Conservation (phyloP, 2,113 vertebrate species). For the Nothoprocta perdicaria region DNA sequence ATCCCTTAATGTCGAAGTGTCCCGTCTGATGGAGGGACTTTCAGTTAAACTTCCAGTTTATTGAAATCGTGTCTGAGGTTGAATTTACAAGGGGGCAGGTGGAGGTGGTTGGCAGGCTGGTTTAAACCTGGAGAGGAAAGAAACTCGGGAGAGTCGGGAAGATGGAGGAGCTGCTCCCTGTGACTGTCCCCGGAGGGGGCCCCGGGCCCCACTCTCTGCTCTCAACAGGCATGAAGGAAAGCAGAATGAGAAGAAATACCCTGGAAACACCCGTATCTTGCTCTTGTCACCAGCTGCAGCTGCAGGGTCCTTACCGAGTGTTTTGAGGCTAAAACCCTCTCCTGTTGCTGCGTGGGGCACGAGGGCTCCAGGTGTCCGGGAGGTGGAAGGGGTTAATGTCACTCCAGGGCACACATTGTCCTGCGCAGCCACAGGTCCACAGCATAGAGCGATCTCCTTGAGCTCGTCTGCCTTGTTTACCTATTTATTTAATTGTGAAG, state of each 20-base stretch:
- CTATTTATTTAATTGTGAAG: background rate
- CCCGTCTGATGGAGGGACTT: background rate
- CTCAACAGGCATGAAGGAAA: background rate
- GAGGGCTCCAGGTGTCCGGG: rapidly evolving
- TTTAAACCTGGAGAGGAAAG: background rate
- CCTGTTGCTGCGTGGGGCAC: background rate
- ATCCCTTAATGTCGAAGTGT: background rate
- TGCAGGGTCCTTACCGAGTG: background rate
- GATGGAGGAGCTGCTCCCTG: rapidly evolving
- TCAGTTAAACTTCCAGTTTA: background rate
- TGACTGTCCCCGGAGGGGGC: rapidly evolving
- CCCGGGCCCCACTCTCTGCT: background rate
- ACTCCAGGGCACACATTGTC: background rate
- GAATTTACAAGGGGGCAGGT: background rate
- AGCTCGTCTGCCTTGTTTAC: background rate
- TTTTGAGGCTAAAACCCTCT: background rate
- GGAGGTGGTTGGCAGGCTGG: background rate
- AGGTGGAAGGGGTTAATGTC: background rate
- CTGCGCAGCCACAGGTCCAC: background rate
- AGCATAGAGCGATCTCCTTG: background rate
- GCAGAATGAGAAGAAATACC: background rate
- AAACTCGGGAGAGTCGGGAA: background rate
- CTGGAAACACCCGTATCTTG: background rate
- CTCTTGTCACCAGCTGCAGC: background rate
- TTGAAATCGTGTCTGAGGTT: background rate